phyloP scores from a whole-genome alignment of 2,797 vertebrate species.

The Diglossa cyanea region DNA sequence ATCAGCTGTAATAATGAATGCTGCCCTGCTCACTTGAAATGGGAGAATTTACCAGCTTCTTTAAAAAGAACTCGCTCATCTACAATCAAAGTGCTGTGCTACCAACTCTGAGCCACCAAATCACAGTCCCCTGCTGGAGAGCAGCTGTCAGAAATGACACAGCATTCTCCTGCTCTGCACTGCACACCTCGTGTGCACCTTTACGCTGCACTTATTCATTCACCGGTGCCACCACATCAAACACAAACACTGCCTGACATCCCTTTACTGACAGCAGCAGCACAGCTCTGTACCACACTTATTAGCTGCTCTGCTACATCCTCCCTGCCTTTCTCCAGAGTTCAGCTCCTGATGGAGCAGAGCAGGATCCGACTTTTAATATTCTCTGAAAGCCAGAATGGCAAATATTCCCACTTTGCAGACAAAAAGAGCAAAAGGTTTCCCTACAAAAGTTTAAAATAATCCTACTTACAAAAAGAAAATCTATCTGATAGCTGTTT shows the following conservation, averaged over 20 bases:
- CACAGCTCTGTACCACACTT: not conserved
- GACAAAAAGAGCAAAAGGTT: not conserved
- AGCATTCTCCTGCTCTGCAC: not conserved
- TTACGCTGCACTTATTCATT: not conserved
- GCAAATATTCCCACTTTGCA: not conserved
- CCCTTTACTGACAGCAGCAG: not conserved
- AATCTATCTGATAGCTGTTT: not conserved
- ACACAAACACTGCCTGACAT: not conserved
- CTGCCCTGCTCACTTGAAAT: slow-evolving; percentile 39
- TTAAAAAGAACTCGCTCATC: slow-evolving; percentile 45
- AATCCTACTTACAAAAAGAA: slow-evolving; percentile 21
- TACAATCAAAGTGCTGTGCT: slow-evolving; percentile 19
- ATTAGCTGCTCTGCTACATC: not conserved
- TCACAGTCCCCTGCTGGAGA: not conserved
- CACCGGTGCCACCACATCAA: not conserved
- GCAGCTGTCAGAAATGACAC: not conserved
- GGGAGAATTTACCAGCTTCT: slow-evolving; percentile 58
- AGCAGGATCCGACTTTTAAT: not conserved
- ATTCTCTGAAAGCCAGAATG: not conserved
- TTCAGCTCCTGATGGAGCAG: not conserved
- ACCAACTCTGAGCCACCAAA: not conserved
- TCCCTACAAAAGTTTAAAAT: slow-evolving; percentile 30
- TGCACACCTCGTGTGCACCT: not conserved
- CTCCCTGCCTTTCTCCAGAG: not conserved
- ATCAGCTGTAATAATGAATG: slow-evolving; percentile 65